Evolutionary conservation across 92 coral and sea anemone species (phyloP), one percentile per base, ranked within the genome.

Genomic region (Phenganax marumi): DNA sequence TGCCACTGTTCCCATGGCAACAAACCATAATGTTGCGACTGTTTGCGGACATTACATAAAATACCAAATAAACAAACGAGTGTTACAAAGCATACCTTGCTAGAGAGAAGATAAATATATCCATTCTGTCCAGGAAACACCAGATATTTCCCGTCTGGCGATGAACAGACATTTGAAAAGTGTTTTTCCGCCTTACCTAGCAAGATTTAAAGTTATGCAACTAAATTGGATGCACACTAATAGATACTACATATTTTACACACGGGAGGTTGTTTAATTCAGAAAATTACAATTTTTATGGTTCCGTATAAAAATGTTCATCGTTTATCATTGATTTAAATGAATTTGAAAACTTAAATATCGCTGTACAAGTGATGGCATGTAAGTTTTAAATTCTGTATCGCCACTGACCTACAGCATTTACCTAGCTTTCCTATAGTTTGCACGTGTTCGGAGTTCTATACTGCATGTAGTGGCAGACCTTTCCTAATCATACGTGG

Each of bases 111-210:
- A 55, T 91, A 85, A 51, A 96, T 80, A 71, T 92, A 96, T 12
- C 99, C 99, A 91, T 81, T 89, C 39, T 85, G 88, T 21, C 97
- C 99, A 50, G 85, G 23, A 76, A 96, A 92, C 50, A 92, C 89
- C 61, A 96, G 71, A 66, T 91, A 91, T 55, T 91, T 90, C 12
- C 97, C 99, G 80, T 96, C 97, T 14, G 99, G 99, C 61, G 99
- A 92, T 50, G 91, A 96, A 50, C 70, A 51, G 77, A 90, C 92
- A 65, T 78, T 92, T 54, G 91, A 91, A 85, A 96, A 89, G 66
- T 70, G 83, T 76, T 85, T 88, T 52, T 96, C 99, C 47, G 78
- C 87, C 73, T 93, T 87, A 18, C 99, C 99, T 96, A 54, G 23
- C 81, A 68, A 26, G 8, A 18, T 50, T 80, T 16, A 73, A 2